phyloP scores from a whole-genome alignment of 2,113 vertebrate species.

The Paramisgurnus dabryanus region DNA sequence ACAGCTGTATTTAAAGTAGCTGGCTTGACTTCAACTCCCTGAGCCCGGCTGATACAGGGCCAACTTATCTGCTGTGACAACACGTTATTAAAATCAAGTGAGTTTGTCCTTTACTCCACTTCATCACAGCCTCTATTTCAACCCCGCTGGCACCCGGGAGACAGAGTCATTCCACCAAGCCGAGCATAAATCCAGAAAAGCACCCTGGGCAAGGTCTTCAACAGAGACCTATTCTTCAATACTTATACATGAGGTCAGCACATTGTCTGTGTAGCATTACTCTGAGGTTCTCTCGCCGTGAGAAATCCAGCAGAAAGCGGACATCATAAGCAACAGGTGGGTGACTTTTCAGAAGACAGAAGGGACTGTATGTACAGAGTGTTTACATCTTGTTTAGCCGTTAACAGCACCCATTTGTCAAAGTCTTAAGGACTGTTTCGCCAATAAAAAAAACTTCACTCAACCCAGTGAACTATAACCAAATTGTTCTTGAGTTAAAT shows the following conservation, averaged over 20 bases:
- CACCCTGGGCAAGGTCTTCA: constrained; percentile 76
- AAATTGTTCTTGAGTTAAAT: too few species aligned
- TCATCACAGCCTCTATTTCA: constrained; percentile 48
- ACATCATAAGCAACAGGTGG: constrained; percentile 26
- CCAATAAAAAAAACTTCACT: too few species aligned
- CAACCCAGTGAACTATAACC: too few species aligned
- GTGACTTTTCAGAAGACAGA: not conserved
- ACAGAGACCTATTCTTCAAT: constrained; percentile 69
- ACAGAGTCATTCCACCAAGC: constrained; percentile 54
- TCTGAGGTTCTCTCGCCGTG: constrained; percentile 47
- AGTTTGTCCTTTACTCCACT: constrained; percentile 60
- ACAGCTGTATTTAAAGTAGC: constrained; percentile 54
- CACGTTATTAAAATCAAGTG: constrained; percentile 71
- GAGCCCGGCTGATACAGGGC: constrained; percentile 63
- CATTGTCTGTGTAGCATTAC: constrained; percentile 60
- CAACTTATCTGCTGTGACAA: constrained; percentile 68
- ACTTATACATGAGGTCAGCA: constrained; percentile 73
- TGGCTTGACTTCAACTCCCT: constrained; percentile 65
- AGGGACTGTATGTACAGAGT: too few species aligned
- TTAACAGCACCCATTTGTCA: too few species aligned
- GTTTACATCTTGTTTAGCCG: too few species aligned
- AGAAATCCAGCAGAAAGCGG: constrained; percentile 31
- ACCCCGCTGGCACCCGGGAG: constrained; percentile 36
- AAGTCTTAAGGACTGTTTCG: too few species aligned
- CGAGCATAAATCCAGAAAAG: constrained; percentile 68